Base-by-base conservation (phyloP, 2,797 vertebrate species). In the Melanotaenia pygmaea region DNA sequence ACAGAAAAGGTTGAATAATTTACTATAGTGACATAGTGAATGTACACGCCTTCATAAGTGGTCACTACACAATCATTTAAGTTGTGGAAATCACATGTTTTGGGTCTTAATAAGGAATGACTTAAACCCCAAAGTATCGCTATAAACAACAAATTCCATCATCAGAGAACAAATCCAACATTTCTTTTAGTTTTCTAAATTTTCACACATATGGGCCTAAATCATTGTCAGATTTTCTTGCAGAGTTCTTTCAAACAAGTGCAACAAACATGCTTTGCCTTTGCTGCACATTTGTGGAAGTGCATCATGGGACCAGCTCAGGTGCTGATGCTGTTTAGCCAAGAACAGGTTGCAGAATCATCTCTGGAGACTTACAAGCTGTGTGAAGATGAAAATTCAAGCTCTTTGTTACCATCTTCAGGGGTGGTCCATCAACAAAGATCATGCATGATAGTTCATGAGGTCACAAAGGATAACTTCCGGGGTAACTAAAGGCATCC, bases 1-100 rank as follows among this genome's bases (percentile, higher is more conserved):
- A 58, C 45, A 35, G 16, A 20, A 67, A 61, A 64, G 56, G 9
- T 14, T 20, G n/a, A 70, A 37, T 51, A 11, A 64, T 53, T 24
- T 11, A 51, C 5, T n/a, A 11, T 18, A 59, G 10, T 30, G 1
- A 56, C 28, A 35, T 1, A 32, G 18, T 63, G 30, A 64, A 50
- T 26, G 37, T 32, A 43, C 53, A 72, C 63, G 26, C 28, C 38
- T 45, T 16, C 11, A 35, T 14, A 53, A 53, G 45, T 24, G 32
- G 60, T 47, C 40, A 64, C 38, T 13, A 30, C 20, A 32, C 14
- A 24, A 24, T 53, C 9, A 38, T 54, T 34, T 24, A 32, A 67
- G 35, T 38, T 16, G 35, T 28, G 16, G 8, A 37, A 60, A 53
- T 53, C n/a, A 11, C 4, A 38, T 62, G 60, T 18, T 60, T 61